phyloP scores from a whole-genome alignment of 2,888 invertebrate genomes.

The Agrochola circellaris region DNA sequence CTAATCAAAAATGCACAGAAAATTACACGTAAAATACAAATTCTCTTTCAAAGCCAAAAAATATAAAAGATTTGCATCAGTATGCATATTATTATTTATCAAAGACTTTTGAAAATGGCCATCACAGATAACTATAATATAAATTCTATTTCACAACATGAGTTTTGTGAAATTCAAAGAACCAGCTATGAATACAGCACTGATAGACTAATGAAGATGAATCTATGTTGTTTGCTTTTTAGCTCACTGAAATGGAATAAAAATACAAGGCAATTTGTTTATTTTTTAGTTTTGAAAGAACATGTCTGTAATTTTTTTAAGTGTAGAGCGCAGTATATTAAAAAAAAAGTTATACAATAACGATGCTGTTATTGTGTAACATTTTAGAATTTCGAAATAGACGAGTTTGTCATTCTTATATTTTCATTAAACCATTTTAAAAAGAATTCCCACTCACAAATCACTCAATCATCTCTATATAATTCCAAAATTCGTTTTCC shows the following conservation, averaged over 20 bases:
- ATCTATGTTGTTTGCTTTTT: slow-evolving; percentile 27
- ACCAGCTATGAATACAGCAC: slow-evolving; percentile 26
- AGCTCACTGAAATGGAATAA: slow-evolving; percentile 10
- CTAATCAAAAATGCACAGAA: not conserved
- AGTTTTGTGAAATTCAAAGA: slow-evolving; percentile 38
- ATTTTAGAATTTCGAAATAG: not conserved
- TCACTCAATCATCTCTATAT: not conserved
- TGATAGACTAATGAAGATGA: slow-evolving; percentile 46
- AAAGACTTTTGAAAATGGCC: slow-evolving; percentile 29
- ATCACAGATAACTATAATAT: slow-evolving; percentile 18
- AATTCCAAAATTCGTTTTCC: not conserved
- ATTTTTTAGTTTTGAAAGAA: slow-evolving; percentile 1
- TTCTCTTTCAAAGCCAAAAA: not conserved
- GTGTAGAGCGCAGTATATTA: not conserved
- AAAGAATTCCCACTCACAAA: not conserved
- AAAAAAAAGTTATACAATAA: not conserved
- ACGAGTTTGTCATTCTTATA: not conserved
- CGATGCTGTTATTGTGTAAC: not conserved
- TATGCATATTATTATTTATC: slow-evolving; percentile 16
- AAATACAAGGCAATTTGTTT: not conserved
- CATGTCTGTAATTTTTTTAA: not conserved
- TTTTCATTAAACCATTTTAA: not conserved
- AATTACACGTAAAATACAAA: not conserved
- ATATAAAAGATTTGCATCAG: slow-evolving; percentile 16
- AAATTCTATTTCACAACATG: slow-evolving; percentile 14